phyloP scores from a whole-genome alignment of 2,888 invertebrate species.

The Drosophila pseudotakahashii region DNA sequence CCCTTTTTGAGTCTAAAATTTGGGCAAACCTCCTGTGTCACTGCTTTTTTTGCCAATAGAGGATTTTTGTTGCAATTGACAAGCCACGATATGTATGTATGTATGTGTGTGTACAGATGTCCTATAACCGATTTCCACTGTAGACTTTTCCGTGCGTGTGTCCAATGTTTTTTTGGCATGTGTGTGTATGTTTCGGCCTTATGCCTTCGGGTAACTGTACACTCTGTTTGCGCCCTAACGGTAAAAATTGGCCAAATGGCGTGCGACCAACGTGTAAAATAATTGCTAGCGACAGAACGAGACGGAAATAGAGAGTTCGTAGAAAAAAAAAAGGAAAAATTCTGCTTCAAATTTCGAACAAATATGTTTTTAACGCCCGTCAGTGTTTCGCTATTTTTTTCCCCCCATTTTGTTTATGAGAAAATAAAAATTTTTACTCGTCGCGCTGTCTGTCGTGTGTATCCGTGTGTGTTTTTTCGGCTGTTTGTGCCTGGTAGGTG shows the following conservation, averaged over 20 bases:
- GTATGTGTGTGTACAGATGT: too few relatives aligned
- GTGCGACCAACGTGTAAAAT: conserved; percentile 30
- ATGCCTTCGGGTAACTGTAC: conserved; percentile 58
- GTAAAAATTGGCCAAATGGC: conserved; percentile 58
- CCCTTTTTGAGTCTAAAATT: not conserved
- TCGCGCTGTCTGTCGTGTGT: conserved; percentile 22
- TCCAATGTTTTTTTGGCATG: conserved; percentile 5
- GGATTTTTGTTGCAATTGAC: not conserved
- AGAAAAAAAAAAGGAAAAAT: conserved; percentile 14
- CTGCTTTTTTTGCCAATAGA: not conserved
- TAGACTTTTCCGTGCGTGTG: conserved; percentile 18
- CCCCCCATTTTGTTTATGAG: conserved; percentile 28
- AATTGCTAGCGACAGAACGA: conserved; percentile 1
- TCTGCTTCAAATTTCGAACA: conserved; percentile 62
- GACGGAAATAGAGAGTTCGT: not conserved
- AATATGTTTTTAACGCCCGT: conserved; percentile 51
- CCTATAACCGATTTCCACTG: conserved; percentile 11
- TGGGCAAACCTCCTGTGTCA: not conserved
- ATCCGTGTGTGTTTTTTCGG: conserved; percentile 10
- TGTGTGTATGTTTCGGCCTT: conserved; percentile 4
- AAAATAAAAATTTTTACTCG: conserved; percentile 47
- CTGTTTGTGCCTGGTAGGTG: conserved; percentile 3
- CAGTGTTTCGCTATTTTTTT: conserved; percentile 13
- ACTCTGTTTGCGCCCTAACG: conserved; percentile 51
- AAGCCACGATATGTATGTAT: not conserved